phyloP scores from a whole-genome alignment of 2,797 vertebrate genomes.

The Aulostomus chinensis region DNA sequence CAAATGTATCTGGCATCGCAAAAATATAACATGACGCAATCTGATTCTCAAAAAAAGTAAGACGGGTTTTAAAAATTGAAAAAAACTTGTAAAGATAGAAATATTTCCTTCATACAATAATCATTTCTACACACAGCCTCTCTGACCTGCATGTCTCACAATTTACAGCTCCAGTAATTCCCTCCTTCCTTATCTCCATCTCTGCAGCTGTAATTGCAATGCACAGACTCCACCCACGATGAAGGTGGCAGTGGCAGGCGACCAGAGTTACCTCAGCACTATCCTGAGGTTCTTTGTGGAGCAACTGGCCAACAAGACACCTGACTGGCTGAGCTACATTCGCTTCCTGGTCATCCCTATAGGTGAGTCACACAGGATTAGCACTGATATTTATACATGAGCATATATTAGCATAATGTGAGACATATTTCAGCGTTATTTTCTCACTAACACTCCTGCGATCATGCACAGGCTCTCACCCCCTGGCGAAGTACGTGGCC shows the following conservation, averaged over 20 bases:
- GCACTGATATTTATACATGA: background rate
- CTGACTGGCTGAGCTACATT: conserved; percentile 86
- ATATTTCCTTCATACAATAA: no score
- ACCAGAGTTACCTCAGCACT: conserved; percentile 86
- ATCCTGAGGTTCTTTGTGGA: conserved; percentile 86
- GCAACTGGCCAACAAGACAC: conserved; percentile 87
- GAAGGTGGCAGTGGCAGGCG: conserved; percentile 84
- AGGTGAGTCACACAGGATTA: conserved; percentile 60
- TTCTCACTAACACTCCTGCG: background rate
- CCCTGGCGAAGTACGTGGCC: conserved; percentile 84
- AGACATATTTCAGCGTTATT: background rate
- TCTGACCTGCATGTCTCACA: background rate
- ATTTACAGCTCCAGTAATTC: conserved; percentile 5
- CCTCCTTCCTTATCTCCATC: conserved; percentile 13
- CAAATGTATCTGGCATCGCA: no score
- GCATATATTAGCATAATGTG: background rate
- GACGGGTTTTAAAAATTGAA: no score
- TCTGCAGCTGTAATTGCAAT: conserved; percentile 84
- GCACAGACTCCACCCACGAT: conserved; percentile 85
- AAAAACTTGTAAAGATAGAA: no score
- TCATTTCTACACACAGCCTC: no score
- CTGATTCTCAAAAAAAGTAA: no score
- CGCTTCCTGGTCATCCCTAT: conserved; percentile 86
- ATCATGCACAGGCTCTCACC: conserved; percentile 78
- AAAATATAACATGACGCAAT: no score